Base-by-base conservation (phyloP, 2,888 invertebrate species). In the Drosophila melanosoma region DNA sequence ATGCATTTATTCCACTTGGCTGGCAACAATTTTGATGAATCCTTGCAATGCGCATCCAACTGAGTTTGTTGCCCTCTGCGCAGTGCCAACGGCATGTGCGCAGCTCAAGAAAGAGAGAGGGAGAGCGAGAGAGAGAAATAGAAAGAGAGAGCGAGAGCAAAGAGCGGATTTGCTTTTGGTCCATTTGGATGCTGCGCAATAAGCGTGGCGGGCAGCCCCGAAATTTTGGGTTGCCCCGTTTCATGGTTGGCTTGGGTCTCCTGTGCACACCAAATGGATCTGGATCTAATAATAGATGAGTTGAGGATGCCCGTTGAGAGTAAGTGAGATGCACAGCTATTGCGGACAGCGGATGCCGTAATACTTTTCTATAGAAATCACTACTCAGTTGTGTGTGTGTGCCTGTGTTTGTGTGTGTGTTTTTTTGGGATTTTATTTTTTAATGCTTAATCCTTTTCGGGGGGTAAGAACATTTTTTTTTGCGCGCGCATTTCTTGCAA, bases 181-280 rank as follows among this genome's bases (percentile, higher is more conserved):
- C 62, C 70, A 74, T 74, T 8, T 79, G 83, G 87, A 86, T 60
- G 87, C 85, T 87, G 85, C 85, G 85, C 83, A 86, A 85, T 86
- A 85, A 85, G 86, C 73, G 83, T 84, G 85, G 71, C 81, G 81
- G 68, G 68, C 83, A 74, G 78, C 67, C 29, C 52, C 71, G 62
- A 62, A 69, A 45, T 52, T 57, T 38, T 35, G 8, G 20, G 48
- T 36, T 62, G 52, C 60, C 53, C 63, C 79, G 53, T 56, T 49
- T 49, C 38, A 17, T 12, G 12, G 38, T 6, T 17, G 2, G 38
- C 33, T 52, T 48, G 60, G 65, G 59, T 35, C 67, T 69, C 51
- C 65, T 77, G 73, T 45, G 38, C 56, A 5, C 56, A 56, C 58
- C 26, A 35, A 60, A 53, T 61, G 54, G 45, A 32, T 57, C 64